Conservation (phyloP, 2,888 invertebrate species). For the Morpho achilles region DNA sequence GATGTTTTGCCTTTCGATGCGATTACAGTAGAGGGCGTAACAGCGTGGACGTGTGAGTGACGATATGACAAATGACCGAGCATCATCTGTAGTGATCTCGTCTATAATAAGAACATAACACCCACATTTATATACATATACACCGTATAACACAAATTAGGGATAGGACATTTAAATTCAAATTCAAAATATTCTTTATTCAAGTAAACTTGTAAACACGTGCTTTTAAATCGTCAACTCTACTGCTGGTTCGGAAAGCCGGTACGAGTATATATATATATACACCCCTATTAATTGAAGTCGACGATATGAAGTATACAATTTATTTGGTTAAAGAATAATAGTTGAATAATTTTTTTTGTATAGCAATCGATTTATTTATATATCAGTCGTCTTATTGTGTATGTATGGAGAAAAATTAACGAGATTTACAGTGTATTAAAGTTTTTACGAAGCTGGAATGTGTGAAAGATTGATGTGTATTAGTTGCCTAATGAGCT, state of each 20-base stretch:
- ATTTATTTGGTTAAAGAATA: no score
- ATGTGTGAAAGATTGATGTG: conserved; percentile 59
- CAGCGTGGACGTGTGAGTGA: conserved; percentile 60
- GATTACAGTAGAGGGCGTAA: conserved; percentile 63
- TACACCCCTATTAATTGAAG: no score
- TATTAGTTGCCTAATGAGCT: conserved; percentile 72
- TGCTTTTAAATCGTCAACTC: no score
- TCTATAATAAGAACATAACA: conserved; percentile 19
- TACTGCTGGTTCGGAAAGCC: no score
- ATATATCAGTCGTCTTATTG: no score
- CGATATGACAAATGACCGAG: conserved; percentile 63
- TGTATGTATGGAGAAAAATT: not conserved
- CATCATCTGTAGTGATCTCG: conserved; percentile 36
- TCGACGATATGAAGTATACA: no score
- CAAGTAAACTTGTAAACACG: no score
- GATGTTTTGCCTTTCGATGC: conserved; percentile 28
- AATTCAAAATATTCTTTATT: no score
- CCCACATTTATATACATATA: not conserved
- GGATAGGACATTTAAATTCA: no score
- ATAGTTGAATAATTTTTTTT: no score
- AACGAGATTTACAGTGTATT: conserved; percentile 19
- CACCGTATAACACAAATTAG: not conserved
- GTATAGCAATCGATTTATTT: no score
- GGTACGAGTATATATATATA: no score
- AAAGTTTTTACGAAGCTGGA: conserved; percentile 27